Conservation (phyloP, 2,797 vertebrate genomes). For the Xyrichtys novacula region DNA sequence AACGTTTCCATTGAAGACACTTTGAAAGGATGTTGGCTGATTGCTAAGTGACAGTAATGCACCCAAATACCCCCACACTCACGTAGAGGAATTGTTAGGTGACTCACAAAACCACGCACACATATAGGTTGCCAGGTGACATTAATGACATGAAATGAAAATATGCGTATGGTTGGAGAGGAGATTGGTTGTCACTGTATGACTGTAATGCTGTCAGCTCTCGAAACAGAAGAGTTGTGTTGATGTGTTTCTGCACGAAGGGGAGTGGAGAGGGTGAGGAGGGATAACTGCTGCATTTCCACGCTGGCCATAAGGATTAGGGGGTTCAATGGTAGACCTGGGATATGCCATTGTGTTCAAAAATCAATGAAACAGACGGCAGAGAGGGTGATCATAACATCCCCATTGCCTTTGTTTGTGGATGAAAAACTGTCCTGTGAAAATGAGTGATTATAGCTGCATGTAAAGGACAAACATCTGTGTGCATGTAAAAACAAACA, state of each 20-base stretch:
- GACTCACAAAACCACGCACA: not conserved
- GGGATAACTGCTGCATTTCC: constrained; percentile 20
- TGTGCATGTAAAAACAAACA: no score
- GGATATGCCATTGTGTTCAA: constrained; percentile 3
- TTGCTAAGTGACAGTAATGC: constrained; percentile 51
- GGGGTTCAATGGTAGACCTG: constrained; percentile 2
- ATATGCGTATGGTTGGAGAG: constrained; percentile 11
- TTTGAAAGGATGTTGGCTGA: constrained; percentile 41
- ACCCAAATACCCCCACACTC: constrained; percentile 15
- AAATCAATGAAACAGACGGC: constrained; percentile 22
- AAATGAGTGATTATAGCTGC: no score
- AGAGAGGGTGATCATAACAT: not conserved
- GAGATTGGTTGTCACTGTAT: constrained; percentile 37
- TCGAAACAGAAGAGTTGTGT: constrained; percentile 30
- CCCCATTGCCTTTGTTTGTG: not conserved
- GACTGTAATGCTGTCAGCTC: constrained; percentile 39
- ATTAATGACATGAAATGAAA: constrained; percentile 45
- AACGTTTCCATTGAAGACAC: constrained; percentile 28
- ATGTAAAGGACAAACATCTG: not conserved
- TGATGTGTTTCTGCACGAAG: constrained; percentile 21
- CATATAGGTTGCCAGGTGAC: constrained; percentile 50
- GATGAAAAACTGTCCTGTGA: not conserved
- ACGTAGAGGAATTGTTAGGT: not conserved
- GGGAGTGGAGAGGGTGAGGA: not conserved
- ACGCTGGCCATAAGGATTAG: not conserved